phyloP scores from a whole-genome alignment of 2,888 invertebrate species.

The Sphaerophoria taeniata region DNA sequence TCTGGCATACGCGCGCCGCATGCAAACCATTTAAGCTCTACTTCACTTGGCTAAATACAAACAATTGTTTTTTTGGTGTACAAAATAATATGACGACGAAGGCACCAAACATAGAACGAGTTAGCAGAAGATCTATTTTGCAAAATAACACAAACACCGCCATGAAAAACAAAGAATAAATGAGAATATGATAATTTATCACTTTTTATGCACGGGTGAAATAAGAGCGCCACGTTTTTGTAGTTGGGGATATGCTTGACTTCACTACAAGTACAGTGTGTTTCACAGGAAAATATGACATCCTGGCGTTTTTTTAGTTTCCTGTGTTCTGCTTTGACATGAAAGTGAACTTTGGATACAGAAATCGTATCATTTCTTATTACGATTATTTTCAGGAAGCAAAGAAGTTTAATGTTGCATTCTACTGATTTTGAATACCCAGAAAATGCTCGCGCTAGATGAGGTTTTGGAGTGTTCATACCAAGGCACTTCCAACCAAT shows the following conservation, averaged over 20 bases:
- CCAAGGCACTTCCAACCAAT: too few relatives aligned
- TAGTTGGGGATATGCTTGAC: constrained; percentile 19
- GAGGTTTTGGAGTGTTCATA: too few relatives aligned
- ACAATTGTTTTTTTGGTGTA: constrained; percentile 58
- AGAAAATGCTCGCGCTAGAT: too few relatives aligned
- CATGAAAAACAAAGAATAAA: constrained; percentile 31
- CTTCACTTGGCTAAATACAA: constrained; percentile 70
- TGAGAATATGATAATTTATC: constrained; percentile 67
- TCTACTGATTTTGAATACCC: too few relatives aligned
- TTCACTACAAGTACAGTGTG: constrained; percentile 33
- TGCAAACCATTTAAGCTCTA: constrained; percentile 67
- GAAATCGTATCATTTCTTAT: too few relatives aligned
- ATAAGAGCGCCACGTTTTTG: constrained; percentile 1
- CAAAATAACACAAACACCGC: background rate
- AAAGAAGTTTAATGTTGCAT: too few relatives aligned
- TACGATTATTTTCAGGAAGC: too few relatives aligned
- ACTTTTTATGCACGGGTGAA: constrained; percentile 46
- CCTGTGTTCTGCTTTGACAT: too few relatives aligned
- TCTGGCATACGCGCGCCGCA: constrained; percentile 43
- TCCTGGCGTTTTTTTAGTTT: too few relatives aligned
- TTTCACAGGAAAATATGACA: background rate
- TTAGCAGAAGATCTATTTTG: constrained; percentile 22
- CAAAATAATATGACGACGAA: background rate
- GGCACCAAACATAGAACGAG: background rate
- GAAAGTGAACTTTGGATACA: too few relatives aligned